Evolutionary conservation across 2,888 invertebrate genomes (phyloP).

Genomic region (Lochmaea crataegi): DNA sequence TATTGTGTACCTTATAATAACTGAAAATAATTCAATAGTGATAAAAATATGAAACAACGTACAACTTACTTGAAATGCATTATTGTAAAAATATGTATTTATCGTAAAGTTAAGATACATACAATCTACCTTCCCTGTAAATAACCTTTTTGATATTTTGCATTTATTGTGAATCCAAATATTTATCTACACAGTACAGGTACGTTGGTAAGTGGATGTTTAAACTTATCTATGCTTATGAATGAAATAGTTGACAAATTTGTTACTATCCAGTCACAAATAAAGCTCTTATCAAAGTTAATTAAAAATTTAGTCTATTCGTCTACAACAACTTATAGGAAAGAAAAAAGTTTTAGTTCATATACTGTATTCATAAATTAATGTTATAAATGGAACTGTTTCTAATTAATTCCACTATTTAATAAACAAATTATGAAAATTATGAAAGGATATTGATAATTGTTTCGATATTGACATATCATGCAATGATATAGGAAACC

Average conservation of each 20-base stretch:
- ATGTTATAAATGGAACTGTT: no score
- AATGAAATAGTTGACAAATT: not conserved
- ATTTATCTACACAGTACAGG: not conserved
- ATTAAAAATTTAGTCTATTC: no score
- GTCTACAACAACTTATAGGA: no score
- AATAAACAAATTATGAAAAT: no score
- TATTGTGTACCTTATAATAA: not conserved
- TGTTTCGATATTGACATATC: no score
- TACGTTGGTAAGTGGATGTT: not conserved
- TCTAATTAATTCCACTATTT: no score
- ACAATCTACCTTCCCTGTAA: not conserved
- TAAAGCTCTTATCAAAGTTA: no score
- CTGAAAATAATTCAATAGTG: not conserved
- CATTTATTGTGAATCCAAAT: not conserved
- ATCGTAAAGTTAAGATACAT: not conserved
- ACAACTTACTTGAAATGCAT: not conserved
- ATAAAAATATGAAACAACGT: not conserved
- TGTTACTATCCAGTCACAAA: not conserved
- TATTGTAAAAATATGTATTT: slow-evolving; percentile 5
- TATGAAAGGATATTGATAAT: no score
- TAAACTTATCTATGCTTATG: not conserved
- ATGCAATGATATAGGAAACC: no score
- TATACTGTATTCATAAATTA: no score
- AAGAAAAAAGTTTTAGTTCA: no score
- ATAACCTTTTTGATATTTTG: not conserved